Evolutionary conservation across 1,140 invertebrate species (phyloP).

Genomic region (Apis cerana): DNA sequence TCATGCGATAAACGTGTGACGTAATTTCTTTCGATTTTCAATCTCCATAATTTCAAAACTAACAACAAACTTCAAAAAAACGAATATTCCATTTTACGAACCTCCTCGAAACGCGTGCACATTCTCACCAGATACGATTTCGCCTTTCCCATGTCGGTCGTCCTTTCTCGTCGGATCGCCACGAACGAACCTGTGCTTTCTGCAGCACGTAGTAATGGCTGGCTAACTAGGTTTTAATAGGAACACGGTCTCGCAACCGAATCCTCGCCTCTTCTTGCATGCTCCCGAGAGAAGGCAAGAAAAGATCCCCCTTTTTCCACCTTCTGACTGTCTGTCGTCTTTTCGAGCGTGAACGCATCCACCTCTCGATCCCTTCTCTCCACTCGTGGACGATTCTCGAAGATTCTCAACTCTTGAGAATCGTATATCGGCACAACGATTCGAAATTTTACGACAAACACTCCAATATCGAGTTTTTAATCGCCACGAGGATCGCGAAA

Average conservation of each 20-base stretch:
- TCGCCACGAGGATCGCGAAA: background rate
- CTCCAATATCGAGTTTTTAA: background rate
- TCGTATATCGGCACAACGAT: background rate
- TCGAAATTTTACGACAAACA: too few relatives aligned
- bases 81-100: too few relatives aligned
- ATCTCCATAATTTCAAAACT: too few relatives aligned
- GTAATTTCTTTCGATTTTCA: too few relatives aligned
- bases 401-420: conserved; percentile 43
- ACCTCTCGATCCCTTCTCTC: background rate
- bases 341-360: conserved; percentile 16
- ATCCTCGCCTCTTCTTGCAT: conserved; percentile 40
- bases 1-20: too few relatives aligned
- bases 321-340: conserved; percentile 12
- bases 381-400: background rate
- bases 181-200: conserved; percentile 16
- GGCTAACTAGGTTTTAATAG: conserved; percentile 72
- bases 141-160: conserved; percentile 42
- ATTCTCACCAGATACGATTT: conserved; percentile 34
- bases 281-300: conserved; percentile 14
- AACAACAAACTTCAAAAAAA: too few relatives aligned
- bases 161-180: conserved; percentile 50
- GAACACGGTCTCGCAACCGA: conserved; percentile 63
- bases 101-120: conserved; percentile 12
- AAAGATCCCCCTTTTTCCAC: conserved; percentile 42
- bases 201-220: conserved; percentile 62